Percentiles rank a stretch among this genome's conserved stretches.
phyloP scores from a whole-genome alignment of 2,888 invertebrate genomes.

The Nephrotoma appendiculata region DNA sequence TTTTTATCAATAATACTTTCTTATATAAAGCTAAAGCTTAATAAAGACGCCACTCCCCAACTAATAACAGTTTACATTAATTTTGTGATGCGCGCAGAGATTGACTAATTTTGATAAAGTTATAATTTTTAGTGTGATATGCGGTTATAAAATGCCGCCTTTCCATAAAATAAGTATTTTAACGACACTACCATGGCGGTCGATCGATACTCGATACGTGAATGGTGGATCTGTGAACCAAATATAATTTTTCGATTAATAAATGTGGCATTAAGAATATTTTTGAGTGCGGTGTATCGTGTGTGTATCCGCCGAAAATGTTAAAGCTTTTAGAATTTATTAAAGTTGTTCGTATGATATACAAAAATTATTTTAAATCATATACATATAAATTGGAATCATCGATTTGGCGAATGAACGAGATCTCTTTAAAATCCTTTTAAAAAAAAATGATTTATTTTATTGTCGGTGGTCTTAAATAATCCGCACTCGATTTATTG shows the following conservation, averaged over 20 bases:
- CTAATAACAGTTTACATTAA: background rate
- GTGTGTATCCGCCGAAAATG: background rate
- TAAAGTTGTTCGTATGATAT: too few species aligned
- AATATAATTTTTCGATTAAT: background rate
- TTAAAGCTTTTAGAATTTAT: background rate
- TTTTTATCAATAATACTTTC: too few species aligned
- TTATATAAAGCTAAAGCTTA: too few species aligned
- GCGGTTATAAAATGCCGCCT: background rate
- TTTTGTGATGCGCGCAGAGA: background rate
- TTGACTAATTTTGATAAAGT: background rate
- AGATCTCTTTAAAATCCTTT: background rate
- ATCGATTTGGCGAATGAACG: background rate
- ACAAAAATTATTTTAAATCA: background rate
- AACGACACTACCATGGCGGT: background rate
- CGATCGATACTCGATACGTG: background rate
- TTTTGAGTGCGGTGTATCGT: background rate
- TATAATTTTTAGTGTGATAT: background rate
- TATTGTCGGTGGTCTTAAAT: background rate
- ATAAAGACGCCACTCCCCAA: background rate
- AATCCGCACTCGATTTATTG: background rate
- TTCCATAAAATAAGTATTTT: background rate
- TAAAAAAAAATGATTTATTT: background rate
- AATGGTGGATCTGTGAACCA: background rate
- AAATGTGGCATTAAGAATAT: background rate
- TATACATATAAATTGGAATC: background rate